Base-by-base conservation (phyloP, 2,797 vertebrate species). In the Acanthis flammea region DNA sequence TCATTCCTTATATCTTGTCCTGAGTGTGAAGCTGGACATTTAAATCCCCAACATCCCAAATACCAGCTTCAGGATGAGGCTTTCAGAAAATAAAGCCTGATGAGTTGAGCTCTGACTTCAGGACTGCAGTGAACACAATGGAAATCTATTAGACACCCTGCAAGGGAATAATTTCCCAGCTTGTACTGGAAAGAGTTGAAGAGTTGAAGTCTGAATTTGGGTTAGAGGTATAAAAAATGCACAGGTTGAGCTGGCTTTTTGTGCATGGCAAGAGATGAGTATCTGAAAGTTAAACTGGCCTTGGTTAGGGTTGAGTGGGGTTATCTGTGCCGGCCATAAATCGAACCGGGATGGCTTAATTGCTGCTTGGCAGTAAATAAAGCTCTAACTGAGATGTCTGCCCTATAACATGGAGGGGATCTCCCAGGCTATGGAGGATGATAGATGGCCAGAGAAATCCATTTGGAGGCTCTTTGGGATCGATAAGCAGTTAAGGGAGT, bases 331-430 rank as follows among this genome's bases (percentile, higher is more conserved):
- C 0, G 11, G 71, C 77, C 45, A 12, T 92, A 92, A 93, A 96
- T 96, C 1, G 23, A 89, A 62, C 35, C 0, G 0, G 41, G 78
- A 79, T 14, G 67, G 81, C 41, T 94, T 91, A 93, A 95, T 94
- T 94, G 87, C 89, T 95, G 55, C n/a, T 85, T 68, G 0, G 12
- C 87, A 94, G 92, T 96, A 96, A 93, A 86, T 94, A 96, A 92
- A 92, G 60, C 86, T 79, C 58, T 83, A 80, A 85, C 47, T 55
- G 89, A 74, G 83, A 61, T 50, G 78, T 79, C 90, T 91, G 30
- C 81, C 66, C 81, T 53, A 3, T 89, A 62, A 79, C 60, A 60
- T 14, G 85, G 78, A 76, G 44, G 81, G 85, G 74, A 91, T 93
- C 81, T 94, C 63, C 81, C 6, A 0, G 81, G 53, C 88, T 94